Percentiles rank a stretch among this genome's conserved stretches.
Evolutionary conservation across 1,140 invertebrate species (phyloP).

Genomic region (Heliconius hewitsoni): DNA sequence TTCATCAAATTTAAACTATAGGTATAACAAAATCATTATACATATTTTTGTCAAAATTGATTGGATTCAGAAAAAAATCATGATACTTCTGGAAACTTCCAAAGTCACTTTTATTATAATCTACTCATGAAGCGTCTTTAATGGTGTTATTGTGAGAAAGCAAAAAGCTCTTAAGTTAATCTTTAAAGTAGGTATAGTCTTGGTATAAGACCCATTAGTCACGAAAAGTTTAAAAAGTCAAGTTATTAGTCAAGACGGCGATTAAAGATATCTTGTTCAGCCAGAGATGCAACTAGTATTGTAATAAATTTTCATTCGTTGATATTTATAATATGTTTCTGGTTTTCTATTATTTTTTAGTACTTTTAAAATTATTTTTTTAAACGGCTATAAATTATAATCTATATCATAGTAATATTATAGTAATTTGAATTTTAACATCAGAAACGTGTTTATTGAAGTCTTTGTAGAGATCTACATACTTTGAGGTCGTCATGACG

Average conservation of each 20-base stretch:
- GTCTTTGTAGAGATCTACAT: too few species aligned
- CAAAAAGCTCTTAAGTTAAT: constrained; percentile 28
- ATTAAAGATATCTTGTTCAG: neutral
- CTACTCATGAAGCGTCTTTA: constrained; percentile 13
- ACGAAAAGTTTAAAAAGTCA: constrained; percentile 31
- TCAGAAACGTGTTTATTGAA: too few species aligned
- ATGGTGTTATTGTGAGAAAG: constrained; percentile 18
- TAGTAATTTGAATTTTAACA: too few species aligned
- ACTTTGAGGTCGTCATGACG: too few species aligned
- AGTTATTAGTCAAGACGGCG: constrained; percentile 16
- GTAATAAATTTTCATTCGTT: neutral
- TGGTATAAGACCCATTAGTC: constrained; percentile 32
- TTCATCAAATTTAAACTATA: neutral
- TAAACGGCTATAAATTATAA: too few species aligned
- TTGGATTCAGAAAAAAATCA: neutral
- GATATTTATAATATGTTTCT: neutral
- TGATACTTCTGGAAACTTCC: neutral
- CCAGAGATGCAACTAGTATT: neutral
- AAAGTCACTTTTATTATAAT: constrained; percentile 10
- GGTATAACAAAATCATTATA: neutral
- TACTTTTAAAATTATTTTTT: too few species aligned
- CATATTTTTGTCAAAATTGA: neutral
- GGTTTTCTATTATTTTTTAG: too few species aligned
- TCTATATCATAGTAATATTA: too few species aligned
- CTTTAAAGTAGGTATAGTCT: constrained; percentile 31